Base-by-base conservation (phyloP, 2,888 invertebrate species). In the Polydrusus cervinus region DNA sequence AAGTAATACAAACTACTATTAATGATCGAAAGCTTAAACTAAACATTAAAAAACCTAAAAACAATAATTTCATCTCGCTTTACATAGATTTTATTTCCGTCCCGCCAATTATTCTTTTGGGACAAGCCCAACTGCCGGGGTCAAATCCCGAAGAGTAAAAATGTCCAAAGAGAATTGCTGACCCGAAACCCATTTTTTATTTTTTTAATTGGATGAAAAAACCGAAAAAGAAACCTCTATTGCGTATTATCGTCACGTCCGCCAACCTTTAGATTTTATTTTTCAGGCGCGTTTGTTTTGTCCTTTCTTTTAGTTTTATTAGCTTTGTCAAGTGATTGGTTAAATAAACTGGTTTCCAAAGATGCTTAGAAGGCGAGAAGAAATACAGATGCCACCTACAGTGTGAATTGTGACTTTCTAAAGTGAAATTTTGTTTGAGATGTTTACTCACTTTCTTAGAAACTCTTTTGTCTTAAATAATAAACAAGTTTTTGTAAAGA, bases 281-380 rank as follows among this genome's bases (percentile, higher is more conserved):
- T 64, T 64, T 71, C 43, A 10, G 16, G 16, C 65, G 14, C 55
- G 71, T 71, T 71, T 71, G 71, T 45, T 65, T 55, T 38, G 34
- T 53, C 53, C 53, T 64, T 45, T 65, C 45, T 66, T 67, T 66
- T 66, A 72, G 66, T 67, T 72, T 72, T 67, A 72, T 72, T 49
- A 38, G 72, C 45, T 60, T 67, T 67, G 67, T 67, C 72, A 60
- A 67, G 55, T 57, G 66, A 72, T 66, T 67, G 66, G 64, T 60
- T 72, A 67, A 72, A 72, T 67, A 72, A 72, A 72, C 18, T 20
- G 14, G 7, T 34, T 34, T 47, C 16, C 18, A 45, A 51, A 34
- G 51, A 16, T 20, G 34, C 34, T 34, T 34, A 34, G 10, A 10
- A 43, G 20, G 62, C 47, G 47, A n/a, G 16, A 47, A 47, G 16